Evolutionary conservation across 2,797 vertebrate species (phyloP), one percentile per base, ranked within the genome.

Genomic region (Fringilla coelebs): DNA sequence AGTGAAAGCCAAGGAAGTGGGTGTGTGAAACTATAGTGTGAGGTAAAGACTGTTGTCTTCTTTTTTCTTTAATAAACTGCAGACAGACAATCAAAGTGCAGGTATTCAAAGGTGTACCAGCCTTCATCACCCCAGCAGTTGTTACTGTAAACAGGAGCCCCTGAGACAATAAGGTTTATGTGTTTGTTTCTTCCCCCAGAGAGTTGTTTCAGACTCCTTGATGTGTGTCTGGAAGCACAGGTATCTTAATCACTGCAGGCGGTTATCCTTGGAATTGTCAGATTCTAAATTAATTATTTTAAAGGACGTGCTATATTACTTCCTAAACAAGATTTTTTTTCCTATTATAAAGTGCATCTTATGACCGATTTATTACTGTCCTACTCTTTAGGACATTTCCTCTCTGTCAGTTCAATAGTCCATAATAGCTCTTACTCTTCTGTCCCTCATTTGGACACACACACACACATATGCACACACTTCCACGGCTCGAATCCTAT

Each of bases 11-110:
- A 2, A 51, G 13, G 16, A 63, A 79, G 3, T 0, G 2, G 5
- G 5, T 48, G 22, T 0, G 0, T 4, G 5, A 85, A 58, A 25
- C 3, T 46, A 4, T 2, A 36, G 31, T 2, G 11, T 10, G 45
- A 8, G 32, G 9, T 32, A 66, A 77, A 57, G 4, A 20, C 11
- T 51, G 7, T 29, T 5, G 5, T 49, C 38, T 49, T 65, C 34
- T 88, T 83, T 21, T 8, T 36, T 85, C 28, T 58, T 51, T 67
- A 57, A 49, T 45, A 68, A 65, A 77, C 46, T 60, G n/a, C 55
- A 61, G 16, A 10, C 0, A 1, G 16, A 9, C n/a, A 61, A 48
- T 40, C 13, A 78, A 66, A 19, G 5, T 60, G 18, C 7, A 65
- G 6, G 1, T 32, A 58, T 71, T 77, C 61, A 68, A 83, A 61